Evolutionary conservation across 2,888 invertebrate genomes (phyloP).

Genomic region (Matsumyia berberina): DNA sequence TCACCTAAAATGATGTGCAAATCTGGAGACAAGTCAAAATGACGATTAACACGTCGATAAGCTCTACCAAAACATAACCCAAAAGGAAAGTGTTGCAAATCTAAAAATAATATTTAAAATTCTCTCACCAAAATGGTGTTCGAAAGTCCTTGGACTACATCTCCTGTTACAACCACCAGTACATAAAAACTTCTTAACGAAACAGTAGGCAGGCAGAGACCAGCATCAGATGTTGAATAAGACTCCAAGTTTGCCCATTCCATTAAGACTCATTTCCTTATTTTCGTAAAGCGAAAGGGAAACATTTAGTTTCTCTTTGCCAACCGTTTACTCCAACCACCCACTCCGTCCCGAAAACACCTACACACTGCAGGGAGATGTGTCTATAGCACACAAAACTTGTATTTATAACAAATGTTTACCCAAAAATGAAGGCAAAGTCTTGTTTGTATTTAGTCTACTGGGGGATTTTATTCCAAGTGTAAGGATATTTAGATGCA

Average conservation of each 20-base stretch:
- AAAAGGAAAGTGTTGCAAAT: no score
- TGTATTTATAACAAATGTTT: slow-evolving; percentile 70
- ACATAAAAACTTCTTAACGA: slow-evolving; percentile 28
- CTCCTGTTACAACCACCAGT: slow-evolving; percentile 15
- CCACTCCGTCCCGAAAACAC: slow-evolving; percentile 1
- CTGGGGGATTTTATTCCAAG: slow-evolving; percentile 31
- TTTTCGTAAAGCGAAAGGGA: slow-evolving; percentile 21
- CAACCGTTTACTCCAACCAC: slow-evolving; percentile 12
- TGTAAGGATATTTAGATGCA: slow-evolving; percentile 45
- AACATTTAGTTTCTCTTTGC: slow-evolving; percentile 45
- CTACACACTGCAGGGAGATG: neutral
- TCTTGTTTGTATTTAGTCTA: slow-evolving; percentile 60
- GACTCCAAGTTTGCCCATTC: slow-evolving; percentile 17
- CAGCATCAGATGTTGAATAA: slow-evolving; percentile 37
- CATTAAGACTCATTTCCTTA: slow-evolving; percentile 20
- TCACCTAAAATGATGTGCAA: no score
- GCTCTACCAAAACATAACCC: no score
- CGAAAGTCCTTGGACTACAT: no score
- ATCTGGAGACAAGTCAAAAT: no score
- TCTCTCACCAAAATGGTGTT: no score
- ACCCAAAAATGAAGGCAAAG: slow-evolving; percentile 63
- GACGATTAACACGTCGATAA: no score
- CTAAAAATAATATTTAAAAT: no score
- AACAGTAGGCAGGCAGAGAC: slow-evolving; percentile 1
- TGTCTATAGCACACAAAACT: slow-evolving; percentile 16